These are phyloP conservation scores for Crotophaga sulcirostris DNA, from an alignment of 2,113 vertebrate genomes.

Conservation along the genomic window DNA sequence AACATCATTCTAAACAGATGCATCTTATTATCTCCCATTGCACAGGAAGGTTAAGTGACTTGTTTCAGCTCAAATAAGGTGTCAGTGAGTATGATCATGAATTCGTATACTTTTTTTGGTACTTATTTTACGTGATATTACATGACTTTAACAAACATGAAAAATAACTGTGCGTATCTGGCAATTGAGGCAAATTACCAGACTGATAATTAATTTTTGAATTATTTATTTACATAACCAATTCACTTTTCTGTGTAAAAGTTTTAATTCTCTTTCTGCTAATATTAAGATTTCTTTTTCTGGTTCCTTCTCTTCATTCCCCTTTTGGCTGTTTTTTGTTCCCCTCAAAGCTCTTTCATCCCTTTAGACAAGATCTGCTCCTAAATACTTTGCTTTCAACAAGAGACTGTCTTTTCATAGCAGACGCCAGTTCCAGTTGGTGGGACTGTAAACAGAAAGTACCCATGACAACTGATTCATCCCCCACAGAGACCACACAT, in stretches of 20 bases:
- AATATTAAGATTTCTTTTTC: background rate
- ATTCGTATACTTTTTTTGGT: background rate
- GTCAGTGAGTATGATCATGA: background rate
- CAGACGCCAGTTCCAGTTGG: background rate
- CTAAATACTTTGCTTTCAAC: slow-evolving; percentile 41
- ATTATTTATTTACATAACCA: background rate
- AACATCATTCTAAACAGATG: background rate
- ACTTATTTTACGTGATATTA: background rate
- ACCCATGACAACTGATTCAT: slow-evolving; percentile 25
- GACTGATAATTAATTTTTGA: background rate
- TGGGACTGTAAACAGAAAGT: slow-evolving; percentile 35
- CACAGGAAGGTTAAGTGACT: background rate
- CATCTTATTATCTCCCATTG: background rate
- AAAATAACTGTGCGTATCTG: background rate
- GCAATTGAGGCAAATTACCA: background rate
- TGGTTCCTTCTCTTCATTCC: background rate
- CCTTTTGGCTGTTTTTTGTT: background rate
- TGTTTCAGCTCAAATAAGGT: background rate
- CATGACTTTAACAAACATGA: background rate
- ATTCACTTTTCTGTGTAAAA: background rate
- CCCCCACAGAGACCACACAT: background rate
- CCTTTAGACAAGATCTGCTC: background rate
- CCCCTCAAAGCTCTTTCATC: background rate
- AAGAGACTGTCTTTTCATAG: background rate
- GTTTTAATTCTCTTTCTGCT: background rate